These are phyloP conservation scores for Sinonovacula constricta DNA, from an alignment of 1,140 invertebrate genomes.

Conservation along the genomic window DNA sequence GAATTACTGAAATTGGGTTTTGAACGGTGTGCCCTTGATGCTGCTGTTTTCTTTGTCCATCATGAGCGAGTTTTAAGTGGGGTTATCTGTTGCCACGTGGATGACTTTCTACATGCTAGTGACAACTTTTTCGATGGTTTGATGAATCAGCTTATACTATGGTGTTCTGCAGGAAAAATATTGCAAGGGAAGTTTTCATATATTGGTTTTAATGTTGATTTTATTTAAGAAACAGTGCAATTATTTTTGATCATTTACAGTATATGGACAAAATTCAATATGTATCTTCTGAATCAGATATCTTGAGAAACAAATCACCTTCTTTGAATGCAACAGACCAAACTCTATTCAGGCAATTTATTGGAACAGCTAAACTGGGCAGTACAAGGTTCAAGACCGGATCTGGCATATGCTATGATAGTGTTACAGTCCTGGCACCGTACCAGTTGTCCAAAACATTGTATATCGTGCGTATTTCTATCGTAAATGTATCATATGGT, in stretches of 20 bases:
- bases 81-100: conserved; percentile 32
- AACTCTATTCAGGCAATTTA: no score
- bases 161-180: conserved; percentile 52
- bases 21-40: conserved; percentile 30
- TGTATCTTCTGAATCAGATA: no score
- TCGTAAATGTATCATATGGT: no score
- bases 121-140: conserved; percentile 23
- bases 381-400: no score
- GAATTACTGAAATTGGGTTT: conserved; percentile 28
- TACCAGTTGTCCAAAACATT: no score
- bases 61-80: not conserved
- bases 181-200: conserved; percentile 44
- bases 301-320: not conserved
- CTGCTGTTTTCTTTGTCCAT: conserved; percentile 29
- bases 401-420: no score
- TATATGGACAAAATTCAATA: conserved; percentile 6
- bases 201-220: conserved; percentile 45
- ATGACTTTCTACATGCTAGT: conserved; percentile 45
- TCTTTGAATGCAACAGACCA: no score
- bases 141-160: conserved; percentile 28
- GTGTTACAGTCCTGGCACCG: no score
- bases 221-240: conserved; percentile 33
- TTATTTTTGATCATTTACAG: conserved; percentile 39
- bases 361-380: no score
- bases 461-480: no score